A percentile compares a stretch with the other conserved stretches of the same genome.
Conservation (phyloP, 2,797 vertebrate genomes). For the Propithecus perrieri region DNA sequence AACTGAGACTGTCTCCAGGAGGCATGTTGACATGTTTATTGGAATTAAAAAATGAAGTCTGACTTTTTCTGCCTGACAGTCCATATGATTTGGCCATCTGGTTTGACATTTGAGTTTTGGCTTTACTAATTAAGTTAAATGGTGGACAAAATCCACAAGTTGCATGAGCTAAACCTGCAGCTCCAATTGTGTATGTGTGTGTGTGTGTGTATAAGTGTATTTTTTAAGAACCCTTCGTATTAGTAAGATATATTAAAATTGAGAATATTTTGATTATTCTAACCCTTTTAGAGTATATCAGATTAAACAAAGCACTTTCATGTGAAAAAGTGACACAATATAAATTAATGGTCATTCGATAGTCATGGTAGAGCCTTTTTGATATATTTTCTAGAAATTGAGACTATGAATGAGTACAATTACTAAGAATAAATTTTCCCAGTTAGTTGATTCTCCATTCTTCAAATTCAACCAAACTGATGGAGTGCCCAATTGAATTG, state of each 20-base stretch:
- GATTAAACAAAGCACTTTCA: not conserved
- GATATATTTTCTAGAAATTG: not conserved
- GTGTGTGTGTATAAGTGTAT: not conserved
- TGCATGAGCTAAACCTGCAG: not conserved
- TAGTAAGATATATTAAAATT: not conserved
- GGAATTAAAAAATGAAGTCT: not conserved
- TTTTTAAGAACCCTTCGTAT: not conserved
- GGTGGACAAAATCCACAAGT: not conserved
- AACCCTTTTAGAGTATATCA: not conserved
- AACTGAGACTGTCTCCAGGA: not conserved
- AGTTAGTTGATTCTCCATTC: not conserved
- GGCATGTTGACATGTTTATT: not conserved
- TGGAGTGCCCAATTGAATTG: not conserved
- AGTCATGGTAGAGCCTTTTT: not conserved
- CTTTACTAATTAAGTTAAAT: conserved; percentile 2
- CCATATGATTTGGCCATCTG: not conserved
- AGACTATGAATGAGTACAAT: not conserved
- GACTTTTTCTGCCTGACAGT: not conserved
- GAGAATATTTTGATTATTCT: not conserved
- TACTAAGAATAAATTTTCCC: not conserved
- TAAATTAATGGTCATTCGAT: not conserved
- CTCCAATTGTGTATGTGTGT: not conserved
- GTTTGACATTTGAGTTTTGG: not conserved
- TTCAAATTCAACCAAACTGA: not conserved
- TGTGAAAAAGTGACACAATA: not conserved